A percentile compares a stretch with the other conserved stretches of the same genome.
Conservation (phyloP, 2,888 invertebrate species). For the Smittia sp. region DNA sequence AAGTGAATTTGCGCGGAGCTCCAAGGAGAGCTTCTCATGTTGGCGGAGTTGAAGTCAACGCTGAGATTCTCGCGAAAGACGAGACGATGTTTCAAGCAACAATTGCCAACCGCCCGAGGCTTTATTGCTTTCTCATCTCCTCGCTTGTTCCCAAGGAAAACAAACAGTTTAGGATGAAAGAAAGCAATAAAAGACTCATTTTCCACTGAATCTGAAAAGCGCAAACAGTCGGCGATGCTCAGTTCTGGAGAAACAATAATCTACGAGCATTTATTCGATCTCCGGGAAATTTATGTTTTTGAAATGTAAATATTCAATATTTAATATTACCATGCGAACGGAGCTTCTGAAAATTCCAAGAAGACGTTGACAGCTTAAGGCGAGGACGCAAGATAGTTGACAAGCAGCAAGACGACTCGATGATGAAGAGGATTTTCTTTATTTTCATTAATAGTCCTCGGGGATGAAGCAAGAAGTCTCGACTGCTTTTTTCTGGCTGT, state of each 20-base stretch:
- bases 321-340: background rate
- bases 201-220: background rate
- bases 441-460: conserved; percentile 15
- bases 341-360: background rate
- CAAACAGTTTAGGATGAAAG: background rate
- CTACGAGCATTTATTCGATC: background rate
- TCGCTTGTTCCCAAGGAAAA: background rate
- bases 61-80: background rate
- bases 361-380: background rate
- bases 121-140: background rate
- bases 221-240: background rate
- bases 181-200: conserved; percentile 23
- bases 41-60: too few species aligned
- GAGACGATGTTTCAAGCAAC: background rate
- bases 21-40: too few species aligned
- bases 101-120: background rate
- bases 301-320: background rate
- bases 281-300: background rate
- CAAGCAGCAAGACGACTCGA: background rate
- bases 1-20: too few species aligned
- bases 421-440: background rate
- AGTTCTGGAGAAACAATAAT: background rate
- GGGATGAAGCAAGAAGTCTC: background rate
- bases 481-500: too few species aligned
- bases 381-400: background rate